phyloP scores from a whole-genome alignment of 2,113 vertebrate species.

The Pseudolaguvia tuberculata region DNA sequence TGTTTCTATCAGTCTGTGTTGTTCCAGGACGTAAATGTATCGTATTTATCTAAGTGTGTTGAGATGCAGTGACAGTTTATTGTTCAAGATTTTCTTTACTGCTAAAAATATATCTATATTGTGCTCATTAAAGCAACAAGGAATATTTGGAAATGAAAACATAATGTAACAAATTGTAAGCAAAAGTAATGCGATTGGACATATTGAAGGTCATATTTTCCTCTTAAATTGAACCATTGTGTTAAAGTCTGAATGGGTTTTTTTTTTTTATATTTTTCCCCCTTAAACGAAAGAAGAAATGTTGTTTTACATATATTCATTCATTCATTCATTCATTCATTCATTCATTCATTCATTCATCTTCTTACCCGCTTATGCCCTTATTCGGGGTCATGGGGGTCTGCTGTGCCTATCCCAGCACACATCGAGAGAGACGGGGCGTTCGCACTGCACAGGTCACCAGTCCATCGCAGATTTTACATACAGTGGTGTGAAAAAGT shows the following conservation, averaged over 20 bases:
- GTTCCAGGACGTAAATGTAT: background rate
- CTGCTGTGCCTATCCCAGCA: no score
- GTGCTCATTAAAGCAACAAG: background rate
- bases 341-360: no score
- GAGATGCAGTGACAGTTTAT: background rate
- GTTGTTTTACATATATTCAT: no score
- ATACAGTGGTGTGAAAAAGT: no score
- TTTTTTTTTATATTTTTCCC: background rate
- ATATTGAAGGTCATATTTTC: slow-evolving; percentile 57
- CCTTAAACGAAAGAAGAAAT: background rate
- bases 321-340: no score
- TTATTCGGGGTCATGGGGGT: no score
- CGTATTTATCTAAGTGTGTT: background rate
- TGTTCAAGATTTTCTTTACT: background rate
- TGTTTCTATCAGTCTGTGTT: background rate
- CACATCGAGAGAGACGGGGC: no score
- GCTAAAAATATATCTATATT: slow-evolving; percentile 5
- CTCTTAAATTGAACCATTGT: background rate
- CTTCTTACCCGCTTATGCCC: no score
- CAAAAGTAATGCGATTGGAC: no score
- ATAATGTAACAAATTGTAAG: no score
- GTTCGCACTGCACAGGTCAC: no score
- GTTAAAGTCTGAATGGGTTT: background rate
- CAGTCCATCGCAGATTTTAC: no score
- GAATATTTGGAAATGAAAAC: slow-evolving; percentile 50